Evolutionary conservation across 2,888 invertebrate species (phyloP).

Genomic region (Leptinotarsa tumamoca): DNA sequence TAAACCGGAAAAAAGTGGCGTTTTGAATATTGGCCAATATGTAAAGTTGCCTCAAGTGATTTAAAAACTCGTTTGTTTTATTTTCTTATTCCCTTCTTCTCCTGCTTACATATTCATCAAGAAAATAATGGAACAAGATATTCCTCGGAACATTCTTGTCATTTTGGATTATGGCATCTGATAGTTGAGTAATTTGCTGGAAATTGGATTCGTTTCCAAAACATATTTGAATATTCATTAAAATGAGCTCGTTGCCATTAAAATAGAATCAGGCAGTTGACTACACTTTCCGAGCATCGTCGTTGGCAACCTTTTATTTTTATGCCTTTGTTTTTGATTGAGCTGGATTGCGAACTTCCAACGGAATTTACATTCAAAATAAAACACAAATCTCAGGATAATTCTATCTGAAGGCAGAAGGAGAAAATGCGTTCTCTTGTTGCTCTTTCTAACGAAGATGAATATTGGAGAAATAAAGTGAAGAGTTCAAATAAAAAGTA

Average conservation of each 20-base stretch:
- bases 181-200: conserved; percentile 33
- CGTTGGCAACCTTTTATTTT: not conserved
- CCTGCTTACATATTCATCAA: conserved; percentile 25
- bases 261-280: conserved; percentile 10
- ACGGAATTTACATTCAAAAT: not conserved
- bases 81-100: not conserved
- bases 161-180: conserved; percentile 32
- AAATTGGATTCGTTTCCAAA: conserved; percentile 35
- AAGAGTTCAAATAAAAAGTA: too few species aligned
- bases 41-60: not conserved
- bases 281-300: conserved; percentile 10
- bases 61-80: conserved; percentile 4
- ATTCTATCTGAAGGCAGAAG: too few species aligned
- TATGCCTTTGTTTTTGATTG: not conserved
- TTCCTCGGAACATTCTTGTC: conserved; percentile 13
- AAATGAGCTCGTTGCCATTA: conserved; percentile 26
- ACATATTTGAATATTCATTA: conserved; percentile 36
- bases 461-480: too few species aligned
- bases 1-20: not conserved
- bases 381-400: not conserved
- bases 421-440: too few species aligned
- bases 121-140: conserved; percentile 24
- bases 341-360: not conserved
- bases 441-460: too few species aligned
- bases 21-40: not conserved